phyloP scores from a whole-genome alignment of 2,113 vertebrate species.

The Gavia stellata region DNA sequence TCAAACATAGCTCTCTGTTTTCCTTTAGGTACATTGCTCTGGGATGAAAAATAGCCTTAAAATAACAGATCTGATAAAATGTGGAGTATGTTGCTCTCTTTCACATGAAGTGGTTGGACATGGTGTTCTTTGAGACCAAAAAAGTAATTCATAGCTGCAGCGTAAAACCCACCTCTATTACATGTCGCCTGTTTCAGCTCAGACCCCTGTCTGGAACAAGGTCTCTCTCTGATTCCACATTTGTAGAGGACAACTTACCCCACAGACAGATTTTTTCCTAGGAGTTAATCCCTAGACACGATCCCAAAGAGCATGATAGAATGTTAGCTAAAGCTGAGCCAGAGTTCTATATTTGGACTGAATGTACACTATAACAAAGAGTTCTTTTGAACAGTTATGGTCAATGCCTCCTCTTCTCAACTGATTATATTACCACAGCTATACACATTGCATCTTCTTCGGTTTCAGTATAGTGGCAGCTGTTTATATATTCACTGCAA shows the following conservation, averaged over 20 bases:
- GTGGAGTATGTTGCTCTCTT: background rate
- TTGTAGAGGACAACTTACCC: background rate
- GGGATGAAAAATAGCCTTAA: background rate
- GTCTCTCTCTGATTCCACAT: background rate
- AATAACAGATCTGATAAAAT: background rate
- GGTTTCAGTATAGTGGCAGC: background rate
- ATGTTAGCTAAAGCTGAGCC: background rate
- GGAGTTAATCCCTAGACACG: background rate
- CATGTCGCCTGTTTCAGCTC: background rate
- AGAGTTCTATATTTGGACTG: constrained; percentile 13
- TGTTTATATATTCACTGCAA: background rate
- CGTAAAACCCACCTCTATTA: background rate
- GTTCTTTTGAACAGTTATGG: background rate
- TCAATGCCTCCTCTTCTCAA: background rate
- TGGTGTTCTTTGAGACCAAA: background rate
- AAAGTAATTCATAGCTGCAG: background rate
- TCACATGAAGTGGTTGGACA: background rate
- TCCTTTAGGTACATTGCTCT: background rate
- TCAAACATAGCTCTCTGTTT: background rate
- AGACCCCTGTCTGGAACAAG: background rate
- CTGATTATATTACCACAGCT: background rate
- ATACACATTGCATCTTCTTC: background rate
- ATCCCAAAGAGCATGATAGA: background rate
- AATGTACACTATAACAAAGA: constrained; percentile 30
- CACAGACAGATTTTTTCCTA: background rate